Conservation (phyloP, 1,140 invertebrate genomes). For the Acyrthosiphon pisum region DNA sequence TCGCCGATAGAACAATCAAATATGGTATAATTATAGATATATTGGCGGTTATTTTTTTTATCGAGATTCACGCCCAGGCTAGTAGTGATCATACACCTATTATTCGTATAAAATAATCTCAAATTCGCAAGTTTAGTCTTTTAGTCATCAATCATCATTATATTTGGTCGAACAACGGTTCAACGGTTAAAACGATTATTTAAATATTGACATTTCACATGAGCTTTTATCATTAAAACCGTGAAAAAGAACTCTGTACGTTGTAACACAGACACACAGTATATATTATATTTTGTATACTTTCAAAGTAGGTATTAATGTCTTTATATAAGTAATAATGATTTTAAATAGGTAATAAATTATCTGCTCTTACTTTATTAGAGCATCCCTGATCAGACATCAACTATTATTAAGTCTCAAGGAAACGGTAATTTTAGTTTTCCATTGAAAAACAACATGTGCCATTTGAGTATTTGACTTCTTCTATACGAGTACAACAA, state of each 20-base stretch:
- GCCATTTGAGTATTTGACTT: background rate
- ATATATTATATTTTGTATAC: background rate
- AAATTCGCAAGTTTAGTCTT: background rate
- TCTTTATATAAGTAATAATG: background rate
- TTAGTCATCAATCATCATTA: background rate
- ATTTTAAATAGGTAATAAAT: background rate
- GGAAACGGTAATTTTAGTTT: background rate
- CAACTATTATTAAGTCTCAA: background rate
- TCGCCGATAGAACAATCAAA: background rate
- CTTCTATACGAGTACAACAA: background rate
- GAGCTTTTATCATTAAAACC: background rate
- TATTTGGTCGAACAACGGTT: background rate
- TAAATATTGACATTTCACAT: background rate
- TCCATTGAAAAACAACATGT: background rate
- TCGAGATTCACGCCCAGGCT: background rate
- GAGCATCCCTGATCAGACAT: background rate
- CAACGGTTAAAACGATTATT: background rate
- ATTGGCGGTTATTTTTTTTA: background rate
- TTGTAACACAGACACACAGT: no score
- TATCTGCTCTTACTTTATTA: background rate
- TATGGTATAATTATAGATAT: background rate
- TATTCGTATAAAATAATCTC: background rate
- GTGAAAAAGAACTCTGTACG: background rate
- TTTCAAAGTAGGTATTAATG: background rate
- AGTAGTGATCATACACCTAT: background rate